Evolutionary conservation across 2,888 invertebrate genomes (phyloP).

Genomic region (Eretmocerus hayati): DNA sequence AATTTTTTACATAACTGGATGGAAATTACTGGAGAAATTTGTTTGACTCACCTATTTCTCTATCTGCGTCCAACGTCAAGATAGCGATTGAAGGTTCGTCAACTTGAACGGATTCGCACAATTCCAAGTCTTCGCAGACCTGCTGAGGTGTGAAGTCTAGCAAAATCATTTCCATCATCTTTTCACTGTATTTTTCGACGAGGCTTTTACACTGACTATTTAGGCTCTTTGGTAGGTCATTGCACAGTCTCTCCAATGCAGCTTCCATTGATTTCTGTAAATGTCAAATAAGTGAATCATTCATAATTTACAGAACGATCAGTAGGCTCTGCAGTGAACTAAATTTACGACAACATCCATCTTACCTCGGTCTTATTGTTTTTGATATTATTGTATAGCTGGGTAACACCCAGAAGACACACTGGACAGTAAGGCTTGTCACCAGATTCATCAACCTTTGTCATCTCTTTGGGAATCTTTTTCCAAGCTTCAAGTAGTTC

Average conservation of each 20-base stretch:
- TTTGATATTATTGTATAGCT: constrained; percentile 67
- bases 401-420: constrained; percentile 74
- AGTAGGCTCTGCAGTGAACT: no score
- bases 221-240: constrained; percentile 58
- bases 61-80: constrained; percentile 45
- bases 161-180: constrained; percentile 70
- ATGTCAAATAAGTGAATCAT: no score
- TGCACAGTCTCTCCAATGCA: constrained; percentile 66
- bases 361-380: constrained; percentile 62
- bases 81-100: constrained; percentile 40
- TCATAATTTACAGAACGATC: no score
- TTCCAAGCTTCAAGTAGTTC: constrained; percentile 43
- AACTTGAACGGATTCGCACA: constrained; percentile 52
- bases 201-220: constrained; percentile 65
- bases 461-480: constrained; percentile 46
- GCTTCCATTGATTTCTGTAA: constrained; percentile 61
- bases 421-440: constrained; percentile 67
- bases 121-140: constrained; percentile 69
- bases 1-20: no score
- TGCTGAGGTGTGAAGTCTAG: constrained; percentile 69
- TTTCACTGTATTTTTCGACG: constrained; percentile 67
- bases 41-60: constrained; percentile 51
- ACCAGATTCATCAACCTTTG: constrained; percentile 34
- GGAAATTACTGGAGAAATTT: no score
- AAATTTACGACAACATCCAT: no score